Evolutionary conservation across 64 coral and sea anemone species (phyloP), one percentile per base, ranked within the genome.

Genomic region (Trachythela sp.): DNA sequence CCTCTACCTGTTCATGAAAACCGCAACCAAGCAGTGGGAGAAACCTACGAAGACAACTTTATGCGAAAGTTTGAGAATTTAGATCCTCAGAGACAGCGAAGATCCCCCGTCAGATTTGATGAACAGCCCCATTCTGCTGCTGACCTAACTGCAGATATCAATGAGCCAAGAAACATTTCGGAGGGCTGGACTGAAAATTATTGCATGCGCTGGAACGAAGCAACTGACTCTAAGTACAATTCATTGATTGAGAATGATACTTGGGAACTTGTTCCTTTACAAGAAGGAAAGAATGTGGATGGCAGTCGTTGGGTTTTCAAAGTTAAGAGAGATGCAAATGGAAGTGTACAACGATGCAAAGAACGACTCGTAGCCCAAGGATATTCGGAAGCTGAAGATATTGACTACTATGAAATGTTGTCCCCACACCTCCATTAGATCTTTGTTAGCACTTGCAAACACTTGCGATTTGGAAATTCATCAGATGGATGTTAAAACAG

Each of bases 401-500:
- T 51, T 31, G 40, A 86, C 48, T 86, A 51, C 54, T 30, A 84
- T 7, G 77, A 86, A 27, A 40, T 86, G 15, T 86, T 86, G 14
- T 48, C 42, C 40, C 84, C 84, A 48, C 15, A 43, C 43, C 17
- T 31, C 48, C 40, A 40, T 14, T 32, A 50, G 84, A 18, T 86
- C 42, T 4, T 86, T 86, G 43, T 40, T 86, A 2, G 84, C 42
- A 30, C 40, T 86, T 48, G 40, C 43, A 0, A 86, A 86, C 8
- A 33, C 43, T 34, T 52, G 0, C 27, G 30, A 52, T 31, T 33
- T 48, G 20, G 13, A 86, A 86, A 32, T 50, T 26, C 40, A 86
- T 15, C 42, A 45, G 11, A 45, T 45, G 42, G 42, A 45, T 11
- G 42, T 45, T 6, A 45, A 45, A 45, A 45, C 84, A 48, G 54